Conservation (phyloP, 2,888 invertebrate species). For the Cabera pusaria region DNA sequence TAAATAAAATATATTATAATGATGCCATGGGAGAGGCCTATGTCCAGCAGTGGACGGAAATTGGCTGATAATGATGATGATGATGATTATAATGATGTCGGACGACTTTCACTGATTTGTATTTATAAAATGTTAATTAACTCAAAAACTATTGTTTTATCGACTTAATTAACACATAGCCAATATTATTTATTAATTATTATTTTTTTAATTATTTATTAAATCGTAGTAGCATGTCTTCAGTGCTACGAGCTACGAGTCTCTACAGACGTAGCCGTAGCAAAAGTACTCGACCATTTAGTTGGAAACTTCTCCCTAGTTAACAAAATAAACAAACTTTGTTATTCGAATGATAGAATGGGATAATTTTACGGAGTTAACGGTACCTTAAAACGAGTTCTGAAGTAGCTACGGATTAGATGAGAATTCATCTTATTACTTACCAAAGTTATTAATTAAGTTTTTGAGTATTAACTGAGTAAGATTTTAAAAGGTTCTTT, state of each 20-base stretch:
- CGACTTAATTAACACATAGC: too few species aligned
- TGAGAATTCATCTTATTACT: constrained; percentile 28
- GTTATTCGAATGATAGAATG: constrained; percentile 29
- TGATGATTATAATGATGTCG: too few species aligned
- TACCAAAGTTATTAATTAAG: constrained; percentile 22
- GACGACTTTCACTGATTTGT: too few species aligned
- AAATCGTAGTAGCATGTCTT: constrained; percentile 1
- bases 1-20: too few species aligned
- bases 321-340: constrained; percentile 32
- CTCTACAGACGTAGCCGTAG: constrained; percentile 6
- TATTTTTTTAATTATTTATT: too few species aligned
- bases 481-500: constrained; percentile 12
- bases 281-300: constrained; percentile 17
- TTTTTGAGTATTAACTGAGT: constrained; percentile 18
- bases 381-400: constrained; percentile 25
- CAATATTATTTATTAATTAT: too few species aligned
- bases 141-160: too few species aligned
- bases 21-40: too few species aligned
- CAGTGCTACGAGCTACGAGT: constrained; percentile 6
- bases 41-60: too few species aligned
- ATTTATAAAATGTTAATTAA: too few species aligned
- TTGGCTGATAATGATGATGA: too few species aligned
- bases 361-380: constrained; percentile 32
- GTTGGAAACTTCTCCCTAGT: constrained; percentile 24
- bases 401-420: constrained; percentile 18